Percentiles rank a stretch among this genome's conserved stretches.
These are phyloP conservation scores for Anticlea derivata DNA, from an alignment of 2,888 invertebrate genomes.

Conservation along the genomic window DNA sequence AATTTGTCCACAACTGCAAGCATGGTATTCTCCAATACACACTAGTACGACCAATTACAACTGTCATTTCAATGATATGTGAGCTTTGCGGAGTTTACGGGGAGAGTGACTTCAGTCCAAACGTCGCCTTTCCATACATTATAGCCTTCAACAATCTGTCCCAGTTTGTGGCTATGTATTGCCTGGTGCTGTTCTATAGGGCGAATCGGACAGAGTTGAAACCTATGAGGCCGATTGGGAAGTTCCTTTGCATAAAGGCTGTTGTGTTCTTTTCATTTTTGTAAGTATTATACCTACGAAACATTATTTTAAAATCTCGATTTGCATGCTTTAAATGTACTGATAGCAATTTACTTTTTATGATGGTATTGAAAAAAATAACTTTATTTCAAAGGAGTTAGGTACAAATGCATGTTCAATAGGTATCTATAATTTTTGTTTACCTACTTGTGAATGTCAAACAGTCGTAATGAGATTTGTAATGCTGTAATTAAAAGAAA, in stretches of 20 bases:
- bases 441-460: not conserved
- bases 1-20: conserved; percentile 97
- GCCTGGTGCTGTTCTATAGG: conserved; percentile 95
- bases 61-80: conserved; percentile 94
- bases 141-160: conserved; percentile 95
- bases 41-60: conserved; percentile 94
- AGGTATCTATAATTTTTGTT: not conserved
- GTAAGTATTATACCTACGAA: conserved; percentile 85
- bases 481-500: too few species aligned
- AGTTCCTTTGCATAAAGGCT: conserved; percentile 98
- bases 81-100: conserved; percentile 93
- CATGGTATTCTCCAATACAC: conserved; percentile 98
- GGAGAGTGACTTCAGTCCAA: conserved; percentile 94
- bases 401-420: not conserved
- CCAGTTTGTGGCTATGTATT: conserved; percentile 98
- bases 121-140: conserved; percentile 95
- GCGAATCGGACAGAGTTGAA: conserved; percentile 93
- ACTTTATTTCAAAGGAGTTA: not conserved
- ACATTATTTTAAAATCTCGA: too few species aligned
- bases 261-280: conserved; percentile 99
- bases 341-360: too few species aligned
- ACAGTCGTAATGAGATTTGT: too few species aligned
- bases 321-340: too few species aligned
- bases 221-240: conserved; percentile 97
- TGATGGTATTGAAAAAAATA: not conserved